A percentile compares a stretch with the other conserved stretches of the same genome.
phyloP scores from a whole-genome alignment of 2,888 invertebrate species.

The Meteorus cinctellus region DNA sequence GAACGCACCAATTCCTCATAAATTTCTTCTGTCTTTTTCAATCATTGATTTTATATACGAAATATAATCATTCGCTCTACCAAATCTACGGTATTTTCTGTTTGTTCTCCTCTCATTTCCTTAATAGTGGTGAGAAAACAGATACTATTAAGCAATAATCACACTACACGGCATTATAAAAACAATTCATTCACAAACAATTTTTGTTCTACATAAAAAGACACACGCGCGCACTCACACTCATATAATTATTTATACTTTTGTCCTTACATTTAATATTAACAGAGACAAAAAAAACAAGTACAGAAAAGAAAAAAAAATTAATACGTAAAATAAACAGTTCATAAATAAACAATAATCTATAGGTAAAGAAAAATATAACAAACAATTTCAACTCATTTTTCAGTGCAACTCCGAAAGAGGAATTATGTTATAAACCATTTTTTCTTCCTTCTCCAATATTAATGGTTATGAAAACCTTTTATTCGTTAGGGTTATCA shows the following conservation, averaged over 20 bases:
- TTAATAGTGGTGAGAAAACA: not conserved
- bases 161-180: conserved; percentile 47
- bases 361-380: conserved; percentile 69
- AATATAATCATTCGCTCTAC: conserved; percentile 37
- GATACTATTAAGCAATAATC: conserved; percentile 44
- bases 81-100: conserved; percentile 21
- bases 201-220: conserved; percentile 29
- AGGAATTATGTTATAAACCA: conserved; percentile 59
- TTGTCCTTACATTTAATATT: conserved; percentile 58
- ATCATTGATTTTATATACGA: conserved; percentile 45
- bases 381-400: conserved; percentile 68
- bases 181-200: conserved; percentile 29
- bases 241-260: not conserved
- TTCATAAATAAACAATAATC: conserved; percentile 73
- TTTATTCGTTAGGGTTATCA: conserved; percentile 42
- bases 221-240: not conserved
- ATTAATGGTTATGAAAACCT: conserved; percentile 42
- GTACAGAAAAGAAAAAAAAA: conserved; percentile 55
- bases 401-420: conserved; percentile 55
- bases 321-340: conserved; percentile 70
- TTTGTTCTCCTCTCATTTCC: not conserved
- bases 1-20: conserved; percentile 38
- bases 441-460: conserved; percentile 46
- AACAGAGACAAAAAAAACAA: conserved; percentile 67
- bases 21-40: conserved; percentile 42